Evolutionary conservation across 2,888 invertebrate species (phyloP), one percentile per base, ranked within the genome.

Genomic region (Sminthurinus aureus): DNA sequence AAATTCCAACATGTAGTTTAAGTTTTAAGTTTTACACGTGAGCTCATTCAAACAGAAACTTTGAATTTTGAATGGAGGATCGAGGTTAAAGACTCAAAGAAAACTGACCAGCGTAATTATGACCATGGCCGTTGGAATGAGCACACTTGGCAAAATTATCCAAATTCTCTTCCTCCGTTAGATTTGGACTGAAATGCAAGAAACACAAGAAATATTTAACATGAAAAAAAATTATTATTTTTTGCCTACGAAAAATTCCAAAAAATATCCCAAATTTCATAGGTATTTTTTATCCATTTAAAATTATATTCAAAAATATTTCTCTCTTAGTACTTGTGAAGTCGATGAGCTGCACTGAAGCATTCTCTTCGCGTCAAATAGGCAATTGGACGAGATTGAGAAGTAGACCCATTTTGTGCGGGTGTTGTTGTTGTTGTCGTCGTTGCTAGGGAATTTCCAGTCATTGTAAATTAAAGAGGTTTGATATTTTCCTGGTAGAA

Each of bases 111-210:
- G 94, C 94, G 91, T 99, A 99, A 90, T 99, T 99, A 90, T 99
- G 99, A 3, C 99, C 99, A 91, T 99, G 99, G 0, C 99, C 98
- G 92, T 98, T 95, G 26, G 94, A 93, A 91, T 98, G 96, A 90
- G 99, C 99, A 90, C 99, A 99, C 92, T 99, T 99, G 81, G 98
- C 98, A 91, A 94, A 99, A 22, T 96, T 91, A 88, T 93, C 92
- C 89, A 92, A 90, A 90, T 99, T 99, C 89, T 96, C 96, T 89
- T 94, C 94, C 87, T 95, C 95, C 86, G 92, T 93, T 84, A 99
- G 91, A 86, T 93, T 92, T 24, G 93, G 92, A 90, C 97, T 97
- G 38, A 15, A 74, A 74, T 15, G n/a, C n/a, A 13, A 20, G n/a
- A 52, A 75, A 75, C 26, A 6, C 50, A 52, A 58, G 2, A 18